Evolutionary conservation across 2,888 invertebrate genomes (phyloP), one percentile per base, ranked within the genome.

Genomic region (Tinea trinotella): DNA sequence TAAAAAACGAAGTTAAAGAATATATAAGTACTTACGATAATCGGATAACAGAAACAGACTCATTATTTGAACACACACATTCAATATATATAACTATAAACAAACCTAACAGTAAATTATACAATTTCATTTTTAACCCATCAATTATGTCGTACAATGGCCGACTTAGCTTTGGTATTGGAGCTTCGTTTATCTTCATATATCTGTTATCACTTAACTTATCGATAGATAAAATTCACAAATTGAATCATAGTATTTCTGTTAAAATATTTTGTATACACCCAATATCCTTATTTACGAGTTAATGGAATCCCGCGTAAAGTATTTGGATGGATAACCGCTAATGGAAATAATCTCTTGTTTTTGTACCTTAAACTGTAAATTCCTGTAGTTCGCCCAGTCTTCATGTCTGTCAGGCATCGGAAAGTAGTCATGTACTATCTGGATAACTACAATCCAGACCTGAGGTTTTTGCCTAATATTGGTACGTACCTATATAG

Each of bases 1-100:
- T n/a, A n/a, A n/a, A n/a, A n/a, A n/a, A n/a, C n/a, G n/a, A n/a
- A n/a, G n/a, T n/a, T n/a, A n/a, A 30, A 34, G 30, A 34, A 34
- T 13, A 35, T 7, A 52, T 17, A 9, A 35, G 4, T 48, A 54
- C 54, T 54, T 48, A 54, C 54, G 13, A 15, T n/a, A 54, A 1
- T 18, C 54, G 13, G 6, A 46, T 12, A 12, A 55, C 55, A 36
- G 35, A 30, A 2, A 56, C 56, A 22, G 40, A 13, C 6, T 40
- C 40, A 40, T 40, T 13, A 40, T 40, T 40, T 40, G 40, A 1
- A 40, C 40, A 13, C 5, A 15, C 40, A 40, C 13, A 12, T 1
- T n/a, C 12, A 4, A 35, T n/a, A n/a, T 3, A 40, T 13, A 40
- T 13, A 3, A 12, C 3, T 15, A 40, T 7, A 40, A 40, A 15